Evolutionary conservation across 2,888 invertebrate species (phyloP), one percentile per base, ranked within the genome.

Genomic region (Drosophila recens): DNA sequence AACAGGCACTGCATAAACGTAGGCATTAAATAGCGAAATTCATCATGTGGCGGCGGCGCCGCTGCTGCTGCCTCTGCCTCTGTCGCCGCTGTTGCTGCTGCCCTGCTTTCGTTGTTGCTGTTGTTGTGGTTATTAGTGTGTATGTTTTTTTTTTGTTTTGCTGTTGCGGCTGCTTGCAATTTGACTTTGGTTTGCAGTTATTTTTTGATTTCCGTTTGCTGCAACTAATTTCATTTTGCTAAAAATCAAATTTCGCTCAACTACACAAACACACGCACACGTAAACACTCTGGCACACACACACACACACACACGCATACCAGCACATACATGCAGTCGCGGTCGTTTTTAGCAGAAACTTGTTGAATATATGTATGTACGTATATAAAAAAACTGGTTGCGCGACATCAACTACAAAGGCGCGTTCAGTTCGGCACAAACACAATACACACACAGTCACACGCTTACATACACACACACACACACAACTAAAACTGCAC

Each of bases 341-440:
- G 65, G 65, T 66, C 76, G 73, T 63, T 78, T 78, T 79, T 69
- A 79, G 80, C 79, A 80, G 80, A 80, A 80, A 80, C 79, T 80
- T 80, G 79, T 80, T 80, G 79, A 80, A 80, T 77, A 74, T 72
- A 74, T 72, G 72, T 74, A 79, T 61, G 66, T 73, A 73, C 3
- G 40, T 42, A 38, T 67, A 79, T 71, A 67, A 51, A 62, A 79
- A 77, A 79, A 79, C 79, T 79, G 79, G 79, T 79, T 79, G 79
- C 72, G 72, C 79, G 79, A 79, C 79, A 78, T 68, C 71, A 75
- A 74, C 65, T 66, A 79, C 68, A 79, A 72, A 78, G 67, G 64
- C 75, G 67, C 75, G 64, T 72, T 65, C 64, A 75, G 53, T 36
- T 33, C 63, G 34, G 20, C 11, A 48, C 58, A 23, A 33, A 38